Evolutionary conservation across 30 jellyfish, hydroid and myxozoan genomes (phyloP).

Genomic region (Aurelia coerulea): DNA sequence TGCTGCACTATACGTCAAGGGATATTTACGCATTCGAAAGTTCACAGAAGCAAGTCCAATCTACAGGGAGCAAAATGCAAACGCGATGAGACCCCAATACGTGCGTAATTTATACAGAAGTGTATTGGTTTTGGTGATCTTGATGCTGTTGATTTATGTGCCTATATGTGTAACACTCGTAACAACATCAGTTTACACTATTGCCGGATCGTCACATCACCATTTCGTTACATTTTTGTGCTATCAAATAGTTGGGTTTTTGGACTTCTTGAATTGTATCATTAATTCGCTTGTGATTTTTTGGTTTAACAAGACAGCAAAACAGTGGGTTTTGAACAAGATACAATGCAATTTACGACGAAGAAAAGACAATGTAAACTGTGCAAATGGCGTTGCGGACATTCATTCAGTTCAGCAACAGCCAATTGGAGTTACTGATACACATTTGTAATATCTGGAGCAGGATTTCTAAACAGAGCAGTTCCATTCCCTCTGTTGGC

Average conservation of each 20-base stretch:
- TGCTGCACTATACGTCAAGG: slow-evolving; percentile 4
- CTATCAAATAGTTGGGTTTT: neutral
- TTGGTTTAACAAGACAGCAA: neutral
- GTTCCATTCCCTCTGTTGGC: no score
- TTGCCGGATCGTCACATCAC: neutral
- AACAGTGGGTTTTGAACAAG: neutral
- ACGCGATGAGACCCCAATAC: neutral
- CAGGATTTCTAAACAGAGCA: no score
- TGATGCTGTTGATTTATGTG: neutral
- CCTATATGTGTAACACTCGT: neutral
- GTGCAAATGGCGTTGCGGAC: no score
- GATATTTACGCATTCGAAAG: slow-evolving; percentile 2
- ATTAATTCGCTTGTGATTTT: neutral
- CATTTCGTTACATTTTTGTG: neutral
- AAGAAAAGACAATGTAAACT: no score
- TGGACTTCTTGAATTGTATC: neutral
- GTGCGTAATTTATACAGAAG: no score
- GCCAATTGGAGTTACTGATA: no score
- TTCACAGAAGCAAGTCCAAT: slow-evolving; percentile 13
- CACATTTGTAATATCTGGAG: no score
- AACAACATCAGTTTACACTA: neutral
- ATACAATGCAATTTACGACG: neutral
- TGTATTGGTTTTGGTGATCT: no score
- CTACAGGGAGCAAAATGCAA: neutral
- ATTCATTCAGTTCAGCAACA: no score